Evolutionary conservation across 2,888 invertebrate genomes (phyloP), one percentile per base, ranked within the genome.

Genomic region (Prosopocoilus inquinatus): DNA sequence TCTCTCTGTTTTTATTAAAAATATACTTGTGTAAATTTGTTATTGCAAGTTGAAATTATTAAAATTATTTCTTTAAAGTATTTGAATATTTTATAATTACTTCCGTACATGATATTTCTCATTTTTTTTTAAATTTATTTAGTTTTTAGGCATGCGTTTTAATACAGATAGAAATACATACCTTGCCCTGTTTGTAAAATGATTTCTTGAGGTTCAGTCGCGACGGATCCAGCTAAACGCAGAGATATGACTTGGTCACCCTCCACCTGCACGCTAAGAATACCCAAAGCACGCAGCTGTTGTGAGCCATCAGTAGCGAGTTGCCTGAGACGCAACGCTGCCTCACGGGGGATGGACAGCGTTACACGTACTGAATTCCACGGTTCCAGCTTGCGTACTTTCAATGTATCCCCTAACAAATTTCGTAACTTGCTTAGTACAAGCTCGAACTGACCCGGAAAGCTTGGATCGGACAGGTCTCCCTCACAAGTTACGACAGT

Each of bases 291-390:
- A 60, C 92, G 88, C 70, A 97, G 84, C 69, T 90, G 89, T 64
- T 90, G 85, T 71, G 93, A 92, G 65, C 95, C 94, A 77, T 93
- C 91, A 72, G 91, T 89, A 64, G 96, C 96, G 75, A 97, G 82
- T 79, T 92, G 92, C 69, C 94, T 86, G 73, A 97, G 83, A 67
- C 94, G 88, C 71, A 90, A 83, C 74, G 96, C 96, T 74, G 96
- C 96, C 81, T 96, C 96, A 77, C 91, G 89, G 72, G 96, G 96
- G 83, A 97, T 94, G 76, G 94, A 94, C 84, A 97, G 89, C 81
- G 96, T 96, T 78, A 97, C 95, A 80, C 94, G 89, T 71, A 97
- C 96, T 70, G 95, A 94, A 83, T 96, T 95, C 95, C 95, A 97
- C 84, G 96, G 96, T 86, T 96, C 96, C 82, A 95, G 87, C 78